Evolutionary conservation across 1,140 invertebrate genomes (phyloP).

Genomic region (Trichonephila clavipes): DNA sequence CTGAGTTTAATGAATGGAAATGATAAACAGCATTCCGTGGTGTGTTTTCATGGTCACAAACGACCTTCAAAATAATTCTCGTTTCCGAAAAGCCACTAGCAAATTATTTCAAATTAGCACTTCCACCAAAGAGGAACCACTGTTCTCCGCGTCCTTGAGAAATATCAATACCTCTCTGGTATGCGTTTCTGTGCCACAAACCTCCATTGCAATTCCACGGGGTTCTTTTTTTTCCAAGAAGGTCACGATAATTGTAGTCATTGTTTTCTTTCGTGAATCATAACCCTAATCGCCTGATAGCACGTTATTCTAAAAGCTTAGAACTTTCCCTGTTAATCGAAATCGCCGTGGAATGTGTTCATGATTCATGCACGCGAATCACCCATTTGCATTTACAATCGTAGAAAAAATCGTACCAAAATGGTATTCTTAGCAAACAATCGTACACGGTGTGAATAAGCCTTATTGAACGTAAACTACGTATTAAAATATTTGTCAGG

Average conservation of each 20-base stretch:
- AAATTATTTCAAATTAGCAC: neutral
- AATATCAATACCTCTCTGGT: neutral
- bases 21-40: too few relatives aligned
- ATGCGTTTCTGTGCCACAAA: neutral
- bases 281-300: neutral
- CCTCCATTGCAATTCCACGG: neutral
- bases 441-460: too few relatives aligned
- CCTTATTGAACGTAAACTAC: too few relatives aligned
- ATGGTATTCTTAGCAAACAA: too few relatives aligned
- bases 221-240: neutral
- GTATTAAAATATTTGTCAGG: too few relatives aligned
- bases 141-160: neutral
- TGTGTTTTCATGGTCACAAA: neutral
- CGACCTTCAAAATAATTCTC: neutral
- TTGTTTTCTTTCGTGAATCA: neutral
- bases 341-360: neutral
- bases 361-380: neutral
- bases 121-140: too few relatives aligned
- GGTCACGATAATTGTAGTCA: neutral
- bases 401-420: too few relatives aligned
- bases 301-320: neutral
- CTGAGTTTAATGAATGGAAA: too few relatives aligned
- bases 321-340: neutral
- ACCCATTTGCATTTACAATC: neutral
- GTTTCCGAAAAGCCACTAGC: neutral